These are phyloP conservation scores for Callaeas wilsoni DNA, from an alignment of 2,113 vertebrate species.

Conservation along the genomic window DNA sequence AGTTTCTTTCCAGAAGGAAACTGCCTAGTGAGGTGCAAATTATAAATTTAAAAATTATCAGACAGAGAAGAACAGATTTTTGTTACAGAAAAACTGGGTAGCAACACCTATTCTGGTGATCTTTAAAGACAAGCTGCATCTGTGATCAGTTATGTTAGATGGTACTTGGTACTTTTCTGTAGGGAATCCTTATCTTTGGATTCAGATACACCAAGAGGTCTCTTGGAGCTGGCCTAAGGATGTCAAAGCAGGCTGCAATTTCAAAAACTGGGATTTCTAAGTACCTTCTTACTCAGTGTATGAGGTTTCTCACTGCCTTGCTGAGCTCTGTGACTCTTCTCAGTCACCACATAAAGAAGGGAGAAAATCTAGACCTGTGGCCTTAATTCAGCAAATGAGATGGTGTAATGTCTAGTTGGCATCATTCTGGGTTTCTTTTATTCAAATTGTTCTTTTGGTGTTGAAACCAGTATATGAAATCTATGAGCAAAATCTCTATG, in stretches of 20 bases:
- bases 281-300: neutral
- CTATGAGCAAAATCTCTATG: neutral
- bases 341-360: neutral
- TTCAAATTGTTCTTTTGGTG: neutral
- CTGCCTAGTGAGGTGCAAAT: neutral
- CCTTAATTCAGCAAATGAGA: neutral
- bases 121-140: neutral
- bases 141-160: neutral
- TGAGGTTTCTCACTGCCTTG: neutral
- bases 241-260: neutral
- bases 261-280: neutral
- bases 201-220: neutral
- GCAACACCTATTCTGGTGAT: neutral
- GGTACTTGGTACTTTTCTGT: neutral
- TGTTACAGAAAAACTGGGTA: neutral
- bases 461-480: neutral
- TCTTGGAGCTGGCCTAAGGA: neutral
- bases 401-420: neutral
- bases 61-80: neutral
- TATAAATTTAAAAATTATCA: neutral
- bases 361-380: neutral
- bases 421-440: neutral
- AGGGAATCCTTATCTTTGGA: neutral
- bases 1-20: neutral
- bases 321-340: neutral